Base-by-base conservation (phyloP, 2,797 vertebrate species). In the Enteromius viviparus region DNA sequence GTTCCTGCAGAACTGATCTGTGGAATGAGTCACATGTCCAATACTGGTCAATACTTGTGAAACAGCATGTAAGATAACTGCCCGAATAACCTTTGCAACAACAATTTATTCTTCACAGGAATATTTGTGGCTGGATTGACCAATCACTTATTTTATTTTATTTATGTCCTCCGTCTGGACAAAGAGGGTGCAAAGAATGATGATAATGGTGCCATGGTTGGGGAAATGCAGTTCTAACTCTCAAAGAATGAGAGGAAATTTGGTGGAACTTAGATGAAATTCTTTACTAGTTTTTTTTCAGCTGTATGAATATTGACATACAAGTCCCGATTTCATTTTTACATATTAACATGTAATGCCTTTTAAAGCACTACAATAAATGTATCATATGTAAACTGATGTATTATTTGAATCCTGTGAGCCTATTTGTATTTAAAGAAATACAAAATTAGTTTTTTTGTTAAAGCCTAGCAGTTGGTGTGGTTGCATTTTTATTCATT, bases 281-380 rank as follows among this genome's bases (percentile, higher is more conserved):
- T 23, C 55, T 65, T 23, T 4, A 11, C 6, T 40, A 53, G 3
- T 72, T 47, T 69, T 10, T 53, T 32, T 60, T 29, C 7, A 37
- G 21, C 6, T 29, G 1, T 23, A 42, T 74, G 9, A 26, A 60
- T 60, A 26, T 81, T 19, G 4, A 66, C 19, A 9, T 34, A 4
- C 29, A 5, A 9, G 45, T 71, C 21, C 21, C n/a, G 45, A 47
- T 47, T 47, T 47, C 45, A 68, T 4, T 7, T 42, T 62, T 71
- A 40, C 51, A 51, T 23, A 81, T 62, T 65, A 53, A 51, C 32
- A 47, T 78, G 58, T 65, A 32, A 78, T 75, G 80, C n/a, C 47
- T 66, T 66, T 82, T 4, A 19, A 80, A 70, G 58, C 23, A 47
- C 55, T 58, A 72, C 23, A 82, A 65, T 75, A 53, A 34, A 62